Evolutionary conservation across 2,888 invertebrate genomes (phyloP).

Genomic region (Netelia melanura): DNA sequence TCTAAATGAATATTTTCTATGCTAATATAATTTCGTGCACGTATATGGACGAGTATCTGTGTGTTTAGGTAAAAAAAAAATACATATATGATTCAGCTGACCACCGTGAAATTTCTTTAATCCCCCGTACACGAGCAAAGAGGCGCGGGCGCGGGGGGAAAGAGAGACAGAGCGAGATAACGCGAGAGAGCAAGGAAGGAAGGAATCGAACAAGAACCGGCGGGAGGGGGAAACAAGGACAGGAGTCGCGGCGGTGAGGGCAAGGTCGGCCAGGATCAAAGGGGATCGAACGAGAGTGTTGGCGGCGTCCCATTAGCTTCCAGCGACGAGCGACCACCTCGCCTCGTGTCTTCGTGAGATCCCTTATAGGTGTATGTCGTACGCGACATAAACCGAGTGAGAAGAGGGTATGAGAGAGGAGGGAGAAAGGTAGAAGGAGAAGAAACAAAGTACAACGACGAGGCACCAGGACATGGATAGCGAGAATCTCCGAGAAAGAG

Average conservation of each 20-base stretch:
- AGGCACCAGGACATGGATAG: conserved; percentile 64
- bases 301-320: conserved; percentile 82
- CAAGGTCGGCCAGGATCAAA: conserved; percentile 82
- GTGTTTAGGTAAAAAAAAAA: conserved; percentile 1
- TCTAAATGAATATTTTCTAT: background rate
- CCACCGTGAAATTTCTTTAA: conserved; percentile 78
- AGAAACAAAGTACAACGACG: conserved; percentile 52
- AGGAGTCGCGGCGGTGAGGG: conserved; percentile 71
- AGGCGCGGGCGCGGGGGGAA: conserved; percentile 38
- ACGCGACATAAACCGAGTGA: conserved; percentile 65
- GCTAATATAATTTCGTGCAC: background rate
- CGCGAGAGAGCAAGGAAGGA: conserved; percentile 31
- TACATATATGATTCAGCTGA: conserved; percentile 65
- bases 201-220: conserved; percentile 48
- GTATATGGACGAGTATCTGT: background rate
- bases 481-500: conserved; percentile 38
- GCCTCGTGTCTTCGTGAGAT: conserved; percentile 74
- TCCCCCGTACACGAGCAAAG: conserved; percentile 72
- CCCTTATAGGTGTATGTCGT: conserved; percentile 58
- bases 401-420: conserved; percentile 53
- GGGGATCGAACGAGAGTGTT: conserved; percentile 74
- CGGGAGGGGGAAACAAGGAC: conserved; percentile 51
- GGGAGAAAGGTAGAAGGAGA: conserved; percentile 55
- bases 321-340: conserved; percentile 78
- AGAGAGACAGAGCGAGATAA: conserved; percentile 48